Percentiles rank a stretch among this genome's conserved stretches.
Evolutionary conservation across 2,888 invertebrate species (phyloP).

Genomic region (Eristalis arbustorum): DNA sequence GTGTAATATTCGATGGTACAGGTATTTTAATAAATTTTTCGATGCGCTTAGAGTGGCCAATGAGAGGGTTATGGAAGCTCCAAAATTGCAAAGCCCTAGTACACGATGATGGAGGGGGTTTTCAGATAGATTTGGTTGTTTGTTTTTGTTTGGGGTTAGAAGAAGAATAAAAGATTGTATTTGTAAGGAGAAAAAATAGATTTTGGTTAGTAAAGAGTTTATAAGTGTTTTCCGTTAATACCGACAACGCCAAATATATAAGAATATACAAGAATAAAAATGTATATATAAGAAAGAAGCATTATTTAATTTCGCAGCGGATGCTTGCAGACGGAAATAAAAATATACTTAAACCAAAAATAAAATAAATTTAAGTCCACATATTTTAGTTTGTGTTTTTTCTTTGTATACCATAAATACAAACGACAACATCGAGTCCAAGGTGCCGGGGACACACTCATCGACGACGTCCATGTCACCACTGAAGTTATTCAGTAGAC

Average conservation of each 20-base stretch:
- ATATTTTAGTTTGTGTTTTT: conserved; percentile 13
- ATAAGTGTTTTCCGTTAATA: neutral
- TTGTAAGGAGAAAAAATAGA: conserved; percentile 39
- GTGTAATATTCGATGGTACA: conserved; percentile 82
- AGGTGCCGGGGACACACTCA: conserved; percentile 82
- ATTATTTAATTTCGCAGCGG: conserved; percentile 10
- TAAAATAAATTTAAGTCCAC: conserved; percentile 10
- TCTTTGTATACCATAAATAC: conserved; percentile 79
- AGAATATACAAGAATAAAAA: conserved; percentile 1
- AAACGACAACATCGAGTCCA: conserved; percentile 80
- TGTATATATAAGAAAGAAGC: conserved; percentile 9
- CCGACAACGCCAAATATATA: neutral
- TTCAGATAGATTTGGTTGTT: neutral
- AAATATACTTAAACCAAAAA: conserved; percentile 6
- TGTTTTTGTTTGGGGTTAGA: conserved; percentile 7
- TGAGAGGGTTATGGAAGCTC: conserved; percentile 77
- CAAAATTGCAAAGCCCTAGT: conserved; percentile 76
- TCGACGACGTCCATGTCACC: conserved; percentile 86
- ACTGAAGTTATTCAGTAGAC: conserved; percentile 86
- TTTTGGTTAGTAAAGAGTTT: neutral
- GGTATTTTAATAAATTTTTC: conserved; percentile 75
- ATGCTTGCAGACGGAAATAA: neutral
- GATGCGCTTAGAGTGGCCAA: conserved; percentile 77
- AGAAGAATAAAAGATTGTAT: conserved; percentile 5
- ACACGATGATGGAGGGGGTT: conserved; percentile 45